These are phyloP conservation scores for Dallia pectoralis DNA, from an alignment of 2,797 vertebrate genomes.

Conservation along the genomic window DNA sequence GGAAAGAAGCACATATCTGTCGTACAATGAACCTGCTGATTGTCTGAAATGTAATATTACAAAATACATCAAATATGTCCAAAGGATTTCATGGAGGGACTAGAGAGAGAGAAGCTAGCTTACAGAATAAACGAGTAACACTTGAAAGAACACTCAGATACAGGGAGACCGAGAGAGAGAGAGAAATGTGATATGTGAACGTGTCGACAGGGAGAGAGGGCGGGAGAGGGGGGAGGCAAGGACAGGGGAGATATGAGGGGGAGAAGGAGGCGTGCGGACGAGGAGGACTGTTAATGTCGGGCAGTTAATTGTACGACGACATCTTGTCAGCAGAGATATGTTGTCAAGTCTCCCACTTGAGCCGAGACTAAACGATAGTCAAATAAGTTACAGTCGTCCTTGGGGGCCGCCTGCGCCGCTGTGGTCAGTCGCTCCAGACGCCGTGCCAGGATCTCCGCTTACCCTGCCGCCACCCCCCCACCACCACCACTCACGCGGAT, in stretches of 20 bases:
- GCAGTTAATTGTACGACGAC: slow-evolving; percentile 91
- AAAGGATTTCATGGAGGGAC: background rate
- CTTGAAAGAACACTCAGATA: background rate
- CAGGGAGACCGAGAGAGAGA: slow-evolving; percentile 11
- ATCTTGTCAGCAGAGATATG: slow-evolving; percentile 98
- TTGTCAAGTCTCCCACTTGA: slow-evolving; percentile 99
- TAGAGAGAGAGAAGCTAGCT: background rate
- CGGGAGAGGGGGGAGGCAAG: background rate
- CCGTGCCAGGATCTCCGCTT: slow-evolving; percentile 66
- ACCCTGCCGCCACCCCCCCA: background rate
- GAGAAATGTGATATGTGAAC: background rate
- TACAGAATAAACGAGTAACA: background rate
- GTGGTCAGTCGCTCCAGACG: slow-evolving; percentile 42
- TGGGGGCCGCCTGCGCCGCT: slow-evolving; percentile 84
- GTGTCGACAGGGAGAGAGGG: background rate
- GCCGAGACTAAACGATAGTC: slow-evolving; percentile 99
- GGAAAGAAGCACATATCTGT: too few relatives aligned
- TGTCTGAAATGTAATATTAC: too few relatives aligned
- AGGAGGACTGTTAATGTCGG: slow-evolving; percentile 83
- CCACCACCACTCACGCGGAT: slow-evolving; percentile 75
- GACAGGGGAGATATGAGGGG: background rate
- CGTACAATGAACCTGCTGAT: too few relatives aligned
- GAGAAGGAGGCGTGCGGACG: slow-evolving; percentile 71
- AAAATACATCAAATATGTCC: too few relatives aligned
- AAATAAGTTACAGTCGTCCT: slow-evolving; percentile 99